Evolutionary conservation across 2,113 vertebrate species (phyloP).

Genomic region (Podarcis raffonei): DNA sequence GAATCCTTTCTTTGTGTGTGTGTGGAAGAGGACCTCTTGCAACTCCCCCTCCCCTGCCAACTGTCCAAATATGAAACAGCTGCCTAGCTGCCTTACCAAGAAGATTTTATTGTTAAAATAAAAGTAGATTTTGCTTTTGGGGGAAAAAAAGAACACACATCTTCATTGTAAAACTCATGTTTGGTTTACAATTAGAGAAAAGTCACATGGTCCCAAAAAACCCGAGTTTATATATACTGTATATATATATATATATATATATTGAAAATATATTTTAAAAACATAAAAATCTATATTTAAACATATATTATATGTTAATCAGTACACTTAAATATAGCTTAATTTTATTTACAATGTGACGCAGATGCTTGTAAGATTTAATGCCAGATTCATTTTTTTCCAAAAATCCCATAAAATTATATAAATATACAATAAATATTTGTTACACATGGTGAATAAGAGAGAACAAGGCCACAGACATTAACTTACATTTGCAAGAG

Average conservation of each 20-base stretch:
- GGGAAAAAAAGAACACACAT: constrained; percentile 78
- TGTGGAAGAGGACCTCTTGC: constrained; percentile 48
- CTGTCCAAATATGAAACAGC: constrained; percentile 68
- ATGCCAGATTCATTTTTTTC: constrained; percentile 81
- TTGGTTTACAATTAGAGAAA: constrained; percentile 84
- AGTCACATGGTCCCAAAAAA: constrained; percentile 79
- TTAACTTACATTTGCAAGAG: constrained; percentile 84
- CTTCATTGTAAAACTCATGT: constrained; percentile 80
- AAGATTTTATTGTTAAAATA: constrained; percentile 73
- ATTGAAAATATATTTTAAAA: constrained; percentile 84
- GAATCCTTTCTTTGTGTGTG: constrained; percentile 36
- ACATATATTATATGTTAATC: constrained; percentile 88
- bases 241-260: constrained; percentile 58
- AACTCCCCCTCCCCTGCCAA: constrained; percentile 51
- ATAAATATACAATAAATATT: constrained; percentile 91
- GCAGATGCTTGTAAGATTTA: constrained; percentile 84
- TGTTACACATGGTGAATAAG: constrained; percentile 86
- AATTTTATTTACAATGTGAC: constrained; percentile 85
- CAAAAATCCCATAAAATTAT: constrained; percentile 81
- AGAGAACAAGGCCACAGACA: constrained; percentile 86
- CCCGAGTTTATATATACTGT: constrained; percentile 62
- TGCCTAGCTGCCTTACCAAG: constrained; percentile 61
- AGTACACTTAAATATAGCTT: constrained; percentile 87
- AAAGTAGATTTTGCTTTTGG: constrained; percentile 65
- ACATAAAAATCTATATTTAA: constrained; percentile 86